phyloP scores from a whole-genome alignment of 2,797 vertebrate species.

The Mus caroli region DNA sequence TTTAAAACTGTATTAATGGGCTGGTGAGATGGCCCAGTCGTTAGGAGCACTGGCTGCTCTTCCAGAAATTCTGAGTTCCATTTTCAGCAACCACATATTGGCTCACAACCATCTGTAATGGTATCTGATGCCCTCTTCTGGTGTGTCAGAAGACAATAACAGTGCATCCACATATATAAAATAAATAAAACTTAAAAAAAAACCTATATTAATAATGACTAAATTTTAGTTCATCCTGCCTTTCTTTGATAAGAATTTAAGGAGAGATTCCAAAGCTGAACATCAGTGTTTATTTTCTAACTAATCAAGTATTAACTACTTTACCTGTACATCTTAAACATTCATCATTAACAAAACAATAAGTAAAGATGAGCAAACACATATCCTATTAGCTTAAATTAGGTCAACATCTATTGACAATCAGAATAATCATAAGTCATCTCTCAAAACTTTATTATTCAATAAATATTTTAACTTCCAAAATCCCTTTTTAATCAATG shows the following conservation, averaged over 20 bases:
- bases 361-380: background rate
- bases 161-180: background rate
- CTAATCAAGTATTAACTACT: background rate
- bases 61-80: background rate
- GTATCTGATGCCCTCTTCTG: background rate
- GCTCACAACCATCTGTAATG: background rate
- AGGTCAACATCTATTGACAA: background rate
- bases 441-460: background rate
- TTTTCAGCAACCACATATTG: background rate
- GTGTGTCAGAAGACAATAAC: background rate
- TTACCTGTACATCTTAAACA: background rate
- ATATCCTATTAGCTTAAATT: background rate
- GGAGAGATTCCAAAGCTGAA: background rate
- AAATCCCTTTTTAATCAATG: background rate
- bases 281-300: background rate
- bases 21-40: background rate
- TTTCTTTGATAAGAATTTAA: background rate
- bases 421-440: background rate
- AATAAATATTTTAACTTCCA: background rate
- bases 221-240: background rate
- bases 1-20: conserved; percentile 7
- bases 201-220: background rate
- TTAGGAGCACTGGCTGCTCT: background rate
- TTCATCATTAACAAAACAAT: background rate
- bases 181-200: background rate